phyloP scores from a whole-genome alignment of 2,113 vertebrate genomes.

The Felis catus region DNA sequence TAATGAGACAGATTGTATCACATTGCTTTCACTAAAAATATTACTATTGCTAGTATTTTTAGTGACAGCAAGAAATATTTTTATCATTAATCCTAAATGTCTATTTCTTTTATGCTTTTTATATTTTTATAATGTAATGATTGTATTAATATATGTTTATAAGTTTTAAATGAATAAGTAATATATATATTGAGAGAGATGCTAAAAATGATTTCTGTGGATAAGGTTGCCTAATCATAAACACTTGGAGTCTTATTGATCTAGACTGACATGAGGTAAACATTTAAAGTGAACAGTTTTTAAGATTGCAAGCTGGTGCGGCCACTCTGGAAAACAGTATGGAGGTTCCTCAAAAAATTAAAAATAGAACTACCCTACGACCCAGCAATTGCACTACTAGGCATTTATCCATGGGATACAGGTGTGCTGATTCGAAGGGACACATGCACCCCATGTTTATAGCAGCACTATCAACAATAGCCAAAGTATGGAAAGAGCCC shows the following conservation, averaged over 20 bases:
- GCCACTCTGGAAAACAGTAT: too few species aligned
- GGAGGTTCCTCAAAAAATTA: too few species aligned
- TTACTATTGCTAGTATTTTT: background rate
- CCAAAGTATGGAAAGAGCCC: too few species aligned
- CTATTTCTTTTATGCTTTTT: background rate
- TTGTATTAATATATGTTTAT: background rate
- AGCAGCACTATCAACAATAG: too few species aligned
- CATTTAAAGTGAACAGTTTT: background rate
- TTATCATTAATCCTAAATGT: background rate
- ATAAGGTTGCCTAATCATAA: background rate
- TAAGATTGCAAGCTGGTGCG: too few species aligned
- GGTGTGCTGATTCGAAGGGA: too few species aligned
- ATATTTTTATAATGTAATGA: background rate
- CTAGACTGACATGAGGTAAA: background rate
- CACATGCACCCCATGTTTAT: too few species aligned
- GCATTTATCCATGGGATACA: too few species aligned
- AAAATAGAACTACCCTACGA: too few species aligned
- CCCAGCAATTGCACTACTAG: too few species aligned
- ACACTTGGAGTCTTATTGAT: background rate
- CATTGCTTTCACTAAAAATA: slow-evolving; percentile 32
- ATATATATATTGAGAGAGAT: background rate
- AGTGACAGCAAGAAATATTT: background rate
- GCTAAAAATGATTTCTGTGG: background rate
- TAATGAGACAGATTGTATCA: background rate
- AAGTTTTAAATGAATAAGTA: background rate